These are phyloP conservation scores for Xyliphius kryptos DNA, from an alignment of 2,113 vertebrate genomes.

Conservation along the genomic window DNA sequence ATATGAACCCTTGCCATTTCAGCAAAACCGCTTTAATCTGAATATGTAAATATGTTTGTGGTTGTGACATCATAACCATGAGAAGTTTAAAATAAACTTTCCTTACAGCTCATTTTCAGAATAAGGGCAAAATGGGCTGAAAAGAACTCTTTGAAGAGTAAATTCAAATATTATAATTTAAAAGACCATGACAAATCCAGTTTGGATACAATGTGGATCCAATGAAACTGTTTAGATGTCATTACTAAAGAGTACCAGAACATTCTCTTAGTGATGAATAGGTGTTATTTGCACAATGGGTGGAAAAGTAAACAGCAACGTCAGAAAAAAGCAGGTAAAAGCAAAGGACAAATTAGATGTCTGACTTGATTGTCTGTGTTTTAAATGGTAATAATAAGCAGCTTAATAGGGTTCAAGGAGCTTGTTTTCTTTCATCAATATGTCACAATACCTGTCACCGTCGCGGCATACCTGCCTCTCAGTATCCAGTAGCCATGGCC, in stretches of 20 bases:
- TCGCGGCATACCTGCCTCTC: constrained; percentile 18
- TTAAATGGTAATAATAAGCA: constrained; percentile 80
- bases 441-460: constrained; percentile 25
- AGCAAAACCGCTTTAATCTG: too few species aligned
- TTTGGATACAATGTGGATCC: too few species aligned
- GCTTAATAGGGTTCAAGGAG: constrained; percentile 68
- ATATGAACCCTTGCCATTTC: too few species aligned
- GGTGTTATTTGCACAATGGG: constrained; percentile 4
- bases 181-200: too few species aligned
- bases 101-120: too few species aligned
- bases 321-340: constrained; percentile 75
- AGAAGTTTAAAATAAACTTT: too few species aligned
- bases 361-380: constrained; percentile 79
- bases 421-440: constrained; percentile 43
- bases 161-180: too few species aligned
- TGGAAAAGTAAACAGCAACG: constrained; percentile 55
- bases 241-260: too few species aligned
- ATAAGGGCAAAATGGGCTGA: too few species aligned
- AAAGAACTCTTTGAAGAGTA: too few species aligned
- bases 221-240: too few species aligned
- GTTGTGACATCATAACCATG: not conserved
- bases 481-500: too few species aligned
- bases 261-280: not conserved
- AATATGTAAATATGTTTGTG: not conserved
- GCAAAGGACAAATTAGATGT: constrained; percentile 87